Evolutionary conservation across 2,797 vertebrate genomes (phyloP).

Genomic region (Gallinago stenura): DNA sequence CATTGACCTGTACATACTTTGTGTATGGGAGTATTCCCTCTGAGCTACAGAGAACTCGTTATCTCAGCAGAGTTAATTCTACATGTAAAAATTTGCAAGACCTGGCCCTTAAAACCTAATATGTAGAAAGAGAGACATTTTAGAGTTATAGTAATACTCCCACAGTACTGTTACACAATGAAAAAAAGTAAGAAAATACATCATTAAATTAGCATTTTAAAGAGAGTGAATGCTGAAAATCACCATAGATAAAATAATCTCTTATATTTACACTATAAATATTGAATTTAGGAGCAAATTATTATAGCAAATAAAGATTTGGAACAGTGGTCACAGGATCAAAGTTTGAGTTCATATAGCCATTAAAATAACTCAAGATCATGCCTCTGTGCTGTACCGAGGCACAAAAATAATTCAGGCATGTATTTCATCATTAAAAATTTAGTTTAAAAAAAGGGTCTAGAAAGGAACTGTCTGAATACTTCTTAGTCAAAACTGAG

Average conservation of each 20-base stretch:
- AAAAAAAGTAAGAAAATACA: background rate
- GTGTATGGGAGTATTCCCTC: background rate
- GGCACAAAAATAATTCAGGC: background rate
- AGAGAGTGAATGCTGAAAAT: background rate
- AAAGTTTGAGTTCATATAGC: background rate
- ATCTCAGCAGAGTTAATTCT: background rate
- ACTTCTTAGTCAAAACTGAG: background rate
- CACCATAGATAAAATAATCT: background rate
- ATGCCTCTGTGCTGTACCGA: background rate
- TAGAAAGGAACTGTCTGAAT: background rate
- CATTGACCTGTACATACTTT: background rate
- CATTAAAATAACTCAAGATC: background rate
- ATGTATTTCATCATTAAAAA: background rate
- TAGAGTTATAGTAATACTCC: background rate
- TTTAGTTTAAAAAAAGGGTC: background rate
- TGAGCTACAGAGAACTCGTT: background rate
- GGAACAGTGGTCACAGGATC: background rate
- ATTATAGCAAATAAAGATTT: background rate
- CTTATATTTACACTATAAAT: background rate
- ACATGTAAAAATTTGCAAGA: background rate
- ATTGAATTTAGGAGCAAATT: background rate
- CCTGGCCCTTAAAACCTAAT: background rate
- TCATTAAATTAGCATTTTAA: background rate
- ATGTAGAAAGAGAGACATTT: background rate
- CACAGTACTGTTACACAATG: background rate